Conservation (phyloP, 2,113 vertebrate species). For the Erinaceus europaeus region DNA sequence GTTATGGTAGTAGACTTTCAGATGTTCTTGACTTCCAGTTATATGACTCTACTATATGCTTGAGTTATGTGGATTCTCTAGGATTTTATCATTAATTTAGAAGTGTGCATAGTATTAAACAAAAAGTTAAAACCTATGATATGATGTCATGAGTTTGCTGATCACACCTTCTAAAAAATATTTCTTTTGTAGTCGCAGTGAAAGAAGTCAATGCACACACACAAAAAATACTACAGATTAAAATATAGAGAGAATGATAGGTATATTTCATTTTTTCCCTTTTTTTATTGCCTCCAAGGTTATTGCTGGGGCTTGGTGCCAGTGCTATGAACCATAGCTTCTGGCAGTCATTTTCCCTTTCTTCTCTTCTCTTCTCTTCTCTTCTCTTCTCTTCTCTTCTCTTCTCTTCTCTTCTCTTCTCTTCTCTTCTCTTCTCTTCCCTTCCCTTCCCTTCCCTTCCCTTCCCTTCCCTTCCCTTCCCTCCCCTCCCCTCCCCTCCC, state of each 20-base stretch:
- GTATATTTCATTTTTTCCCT: neutral
- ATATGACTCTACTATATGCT: no score
- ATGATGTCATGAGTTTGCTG: neutral
- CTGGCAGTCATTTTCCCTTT: no score
- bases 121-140: neutral
- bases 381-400: no score
- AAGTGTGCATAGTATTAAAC: neutral
- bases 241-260: neutral
- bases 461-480: no score
- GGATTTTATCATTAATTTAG: neutral
- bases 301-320: no score
- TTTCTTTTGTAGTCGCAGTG: neutral
- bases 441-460: no score
- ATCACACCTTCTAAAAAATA: neutral
- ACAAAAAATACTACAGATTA: neutral
- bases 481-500: no score
- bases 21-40: neutral
- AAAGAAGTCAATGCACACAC: neutral
- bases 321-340: no score
- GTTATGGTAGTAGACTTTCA: neutral
- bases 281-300: no score
- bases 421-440: no score
- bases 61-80: neutral
- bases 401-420: no score
- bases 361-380: no score